These are phyloP conservation scores for Gandaritis pyraliata DNA, from an alignment of 2,888 invertebrate species.

Conservation along the genomic window DNA sequence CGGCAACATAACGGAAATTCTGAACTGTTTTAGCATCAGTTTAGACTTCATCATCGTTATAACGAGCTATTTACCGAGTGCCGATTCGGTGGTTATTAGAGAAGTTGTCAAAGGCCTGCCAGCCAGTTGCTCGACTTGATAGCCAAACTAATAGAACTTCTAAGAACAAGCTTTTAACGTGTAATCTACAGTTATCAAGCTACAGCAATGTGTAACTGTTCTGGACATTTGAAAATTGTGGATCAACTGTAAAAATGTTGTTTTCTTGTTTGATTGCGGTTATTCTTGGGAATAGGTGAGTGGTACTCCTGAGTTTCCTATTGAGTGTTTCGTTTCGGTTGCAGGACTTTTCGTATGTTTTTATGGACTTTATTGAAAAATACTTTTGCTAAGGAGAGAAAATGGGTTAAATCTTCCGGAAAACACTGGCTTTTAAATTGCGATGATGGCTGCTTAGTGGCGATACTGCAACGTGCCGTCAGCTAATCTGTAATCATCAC, in stretches of 20 bases:
- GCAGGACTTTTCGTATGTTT: neutral
- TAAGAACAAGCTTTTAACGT: slow-evolving; percentile 34
- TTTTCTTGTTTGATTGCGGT: no score
- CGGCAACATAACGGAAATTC: no score
- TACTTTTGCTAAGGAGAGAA: no score
- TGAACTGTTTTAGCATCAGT: no score
- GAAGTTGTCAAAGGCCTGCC: slow-evolving; percentile 57
- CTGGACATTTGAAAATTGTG: no score
- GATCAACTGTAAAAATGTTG: slow-evolving; percentile 23
- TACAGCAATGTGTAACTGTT: slow-evolving; percentile 4
- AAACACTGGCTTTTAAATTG: no score
- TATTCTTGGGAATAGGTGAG: no score
- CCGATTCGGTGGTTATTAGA: slow-evolving; percentile 58
- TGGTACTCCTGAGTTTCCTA: no score
- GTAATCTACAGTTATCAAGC: slow-evolving; percentile 25
- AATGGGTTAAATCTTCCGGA: no score
- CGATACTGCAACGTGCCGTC: neutral
- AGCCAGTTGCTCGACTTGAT: slow-evolving; percentile 41
- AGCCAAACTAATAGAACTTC: slow-evolving; percentile 69
- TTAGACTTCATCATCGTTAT: slow-evolving; percentile 30
- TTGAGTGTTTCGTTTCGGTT: slow-evolving; percentile 5
- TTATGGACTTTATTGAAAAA: no score
- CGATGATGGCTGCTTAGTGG: neutral
- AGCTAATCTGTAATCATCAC: slow-evolving; percentile 13
- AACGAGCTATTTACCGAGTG: slow-evolving; percentile 43